Base-by-base conservation (phyloP, 2,888 invertebrate genomes). In the Arctia plantaginis region DNA sequence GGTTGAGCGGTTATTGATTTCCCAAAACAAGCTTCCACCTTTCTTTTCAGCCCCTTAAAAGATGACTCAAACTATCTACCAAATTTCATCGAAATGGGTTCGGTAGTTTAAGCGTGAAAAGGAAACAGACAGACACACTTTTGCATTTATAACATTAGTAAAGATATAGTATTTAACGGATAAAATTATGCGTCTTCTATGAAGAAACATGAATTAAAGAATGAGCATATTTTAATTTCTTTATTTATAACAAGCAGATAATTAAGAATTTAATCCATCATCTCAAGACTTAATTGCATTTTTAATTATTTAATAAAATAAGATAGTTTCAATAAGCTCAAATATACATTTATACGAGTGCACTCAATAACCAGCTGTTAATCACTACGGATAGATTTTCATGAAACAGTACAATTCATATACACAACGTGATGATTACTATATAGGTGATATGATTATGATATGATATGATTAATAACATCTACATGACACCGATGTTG, bases 401-500 rank as follows among this genome's bases (percentile, higher is more conserved):
- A 51, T n/a, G n/a, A 69, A 51, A 51, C 18, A 69, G 35, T 35
- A 23, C 10, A 33, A 1, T 55, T 55, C 69, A 55, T 35, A n/a
- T 35, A 15, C 35, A 35, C n/a, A 69, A 33, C 23, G n/a, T 69
- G 69, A 69, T 69, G n/a, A 69, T 39, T 55, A 55, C 8, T n/a
- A n/a, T 51, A n/a, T 23, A 51, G 13, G 39, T 39, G 39, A 39
- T 39, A 6, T 6, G 39, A 27, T 10, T 41, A n/a, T n/a, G n/a
- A n/a, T n/a, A n/a, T n/a, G n/a, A 13, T 1, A 39, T 33, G n/a
- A 69, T 69, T 69, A 69, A 55, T 55, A 69, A 69, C 47, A n/a
- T 33, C 51, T 55, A 69, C 69, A 69, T 55, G 69, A 69, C 55
- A 55, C 69, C 69, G 51, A n/a, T n/a, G 51, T 35, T 55, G 51